Percentiles rank a stretch among this genome's conserved stretches.
Evolutionary conservation across 1,140 invertebrate genomes (phyloP).

Genomic region (Eurosta solidaginis): DNA sequence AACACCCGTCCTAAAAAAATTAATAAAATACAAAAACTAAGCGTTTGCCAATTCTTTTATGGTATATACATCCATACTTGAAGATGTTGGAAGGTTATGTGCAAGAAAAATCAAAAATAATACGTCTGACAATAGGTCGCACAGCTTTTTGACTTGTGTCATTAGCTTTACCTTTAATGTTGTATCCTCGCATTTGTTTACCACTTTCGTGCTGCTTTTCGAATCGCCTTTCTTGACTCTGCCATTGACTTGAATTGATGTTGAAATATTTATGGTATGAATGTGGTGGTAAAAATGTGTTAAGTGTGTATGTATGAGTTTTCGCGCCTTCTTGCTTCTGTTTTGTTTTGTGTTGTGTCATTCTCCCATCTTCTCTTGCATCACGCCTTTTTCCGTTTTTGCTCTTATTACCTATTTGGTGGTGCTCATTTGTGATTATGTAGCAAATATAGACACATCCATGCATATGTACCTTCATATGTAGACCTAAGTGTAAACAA

Average conservation of each 20-base stretch:
- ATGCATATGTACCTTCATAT: no score
- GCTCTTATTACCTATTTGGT: background rate
- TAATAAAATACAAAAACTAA: no score
- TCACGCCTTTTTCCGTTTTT: background rate
- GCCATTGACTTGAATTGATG: background rate
- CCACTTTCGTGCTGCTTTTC: no score
- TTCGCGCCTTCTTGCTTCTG: slow-evolving; percentile 1
- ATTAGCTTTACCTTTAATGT: background rate
- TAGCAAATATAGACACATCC: background rate
- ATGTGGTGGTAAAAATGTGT: no score
- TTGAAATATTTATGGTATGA: background rate
- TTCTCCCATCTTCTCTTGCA: background rate
- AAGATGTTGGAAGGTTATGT: background rate
- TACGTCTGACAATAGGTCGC: background rate
- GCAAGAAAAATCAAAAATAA: background rate
- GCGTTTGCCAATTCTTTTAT: no score
- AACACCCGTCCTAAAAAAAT: no score
- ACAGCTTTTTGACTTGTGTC: slow-evolving; percentile 13
- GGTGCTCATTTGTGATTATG: background rate
- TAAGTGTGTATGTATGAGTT: background rate
- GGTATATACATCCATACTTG: background rate
- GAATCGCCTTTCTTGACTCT: no score
- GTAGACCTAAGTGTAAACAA: no score
- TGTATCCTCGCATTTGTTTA: background rate
- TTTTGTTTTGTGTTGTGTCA: background rate